Percentiles rank a stretch among this genome's conserved stretches.
Evolutionary conservation across 1,140 invertebrate genomes (phyloP).

Genomic region (Panagrolaimus sp.): DNA sequence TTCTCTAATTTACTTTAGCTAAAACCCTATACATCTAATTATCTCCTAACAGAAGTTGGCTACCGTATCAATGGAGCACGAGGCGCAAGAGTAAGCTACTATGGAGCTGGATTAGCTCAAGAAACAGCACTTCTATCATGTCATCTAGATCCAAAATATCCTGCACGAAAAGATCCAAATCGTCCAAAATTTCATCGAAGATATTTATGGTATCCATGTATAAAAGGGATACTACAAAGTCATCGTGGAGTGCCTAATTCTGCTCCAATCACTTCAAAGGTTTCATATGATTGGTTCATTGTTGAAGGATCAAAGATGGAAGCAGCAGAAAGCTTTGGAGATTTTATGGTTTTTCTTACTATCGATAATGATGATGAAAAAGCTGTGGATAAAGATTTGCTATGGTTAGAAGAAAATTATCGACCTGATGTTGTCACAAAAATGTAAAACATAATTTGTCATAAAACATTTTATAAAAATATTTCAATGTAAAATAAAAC

Average conservation of each 20-base stretch:
- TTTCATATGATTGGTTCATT: not conserved
- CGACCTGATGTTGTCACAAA: not conserved
- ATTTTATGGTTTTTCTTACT: not conserved
- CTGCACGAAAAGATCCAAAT: constrained; percentile 17
- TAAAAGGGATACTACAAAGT: not conserved
- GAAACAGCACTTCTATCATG: constrained; percentile 24
- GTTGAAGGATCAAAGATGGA: not conserved
- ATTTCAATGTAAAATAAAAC: too few relatives aligned
- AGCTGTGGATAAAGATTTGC: not conserved
- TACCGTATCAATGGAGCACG: constrained; percentile 29
- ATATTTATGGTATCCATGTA: constrained; percentile 8
- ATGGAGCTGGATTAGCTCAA: constrained; percentile 17
- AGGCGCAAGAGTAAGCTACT: constrained; percentile 16
- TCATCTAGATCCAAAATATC: constrained; percentile 23
- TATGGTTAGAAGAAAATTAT: constrained; percentile 1
- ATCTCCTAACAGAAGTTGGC: constrained; percentile 28
- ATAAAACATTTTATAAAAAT: too few relatives aligned
- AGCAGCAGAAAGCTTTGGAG: not conserved
- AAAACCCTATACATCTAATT: constrained; percentile 3
- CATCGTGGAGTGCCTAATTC: not conserved
- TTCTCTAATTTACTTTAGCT: not conserved
- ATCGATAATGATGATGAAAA: not conserved
- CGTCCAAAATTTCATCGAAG: constrained; percentile 1
- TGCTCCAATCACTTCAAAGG: not conserved
- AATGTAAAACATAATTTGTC: too few relatives aligned